Evolutionary conservation across 1,140 invertebrate genomes (phyloP), one percentile per base, ranked within the genome.

Genomic region (Lanistes nyassanus): DNA sequence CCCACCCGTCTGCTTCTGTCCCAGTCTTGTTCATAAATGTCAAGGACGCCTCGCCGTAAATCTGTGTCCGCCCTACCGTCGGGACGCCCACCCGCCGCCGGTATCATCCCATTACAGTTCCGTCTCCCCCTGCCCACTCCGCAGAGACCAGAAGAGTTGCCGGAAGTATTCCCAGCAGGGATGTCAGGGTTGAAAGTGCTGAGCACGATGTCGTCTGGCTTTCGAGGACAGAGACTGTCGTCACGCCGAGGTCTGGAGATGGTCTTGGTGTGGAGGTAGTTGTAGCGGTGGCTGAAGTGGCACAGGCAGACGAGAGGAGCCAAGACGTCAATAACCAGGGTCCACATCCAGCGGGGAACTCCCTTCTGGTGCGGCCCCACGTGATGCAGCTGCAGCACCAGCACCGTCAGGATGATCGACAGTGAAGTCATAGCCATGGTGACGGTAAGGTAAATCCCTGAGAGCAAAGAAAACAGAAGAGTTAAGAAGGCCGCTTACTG

Each of bases 361-460:
- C 80, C 80, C 31, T 83, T 77, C 73, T 87, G 83, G 69, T 85
- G 83, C 9, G 88, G 88, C 13, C 88, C 86, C n/a, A 87, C 78
- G 81, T 90, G 89, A 67, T 90, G 88, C 16, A 90, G 81, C 77
- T 90, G 87, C 31, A 90, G 78, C 19, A 90, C 88, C 78, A 89
- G 85, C 21, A 90, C 89, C 0, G 89, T 90, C 77, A 90, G 83
- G 21, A 90, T 86, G 58, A 90, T 89, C 5, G 89, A 90, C 74
- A 90, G 74, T 21, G 89, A 90, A 23, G 89, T 90, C 80, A 89
- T 83, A 5, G 86, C 86, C 89, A 90, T 90, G 13, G 88, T 89
- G 13, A 89, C 86, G 9, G 89, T 90, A 66, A 90, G 82, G 79
- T 90, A 90, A 47, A 90, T 89, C 51, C 89, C 89, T 89, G 82